Base-by-base conservation (phyloP, 1,140 invertebrate species). In the Brachionus koreanus region DNA sequence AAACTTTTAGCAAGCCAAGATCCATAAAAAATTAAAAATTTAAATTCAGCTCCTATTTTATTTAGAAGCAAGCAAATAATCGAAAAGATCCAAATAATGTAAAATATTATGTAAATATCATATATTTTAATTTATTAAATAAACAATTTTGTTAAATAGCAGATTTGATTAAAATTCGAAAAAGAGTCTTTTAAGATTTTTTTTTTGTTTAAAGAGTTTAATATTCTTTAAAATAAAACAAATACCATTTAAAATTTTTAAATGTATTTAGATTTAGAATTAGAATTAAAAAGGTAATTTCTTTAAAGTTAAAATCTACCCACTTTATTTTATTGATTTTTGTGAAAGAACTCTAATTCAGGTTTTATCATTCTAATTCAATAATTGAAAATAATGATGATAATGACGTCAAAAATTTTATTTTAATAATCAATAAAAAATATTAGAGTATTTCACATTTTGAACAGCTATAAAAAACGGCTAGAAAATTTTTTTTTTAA, bases 51-150 rank as follows among this genome's bases (percentile, higher is more conserved):
- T 35, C 35, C 12, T 75, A 42, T 75, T n/a, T 57, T 19, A 57
- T n/a, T 19, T 52, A 52, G 7, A 7, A 29, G 29, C 29, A 29
- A 29, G 29, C n/a, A 57, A 57, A 19, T 9, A 57, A 57, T 25
- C 49, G 16, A 57, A 57, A 7, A 19, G 49, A 57, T 57, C 5
- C 49, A 75, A 52, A 19, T 75, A 39, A 39, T 46, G 39, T 39
- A 75, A 23, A 75, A 39, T 46, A 39, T 39, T 13, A 75, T 75
- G 72, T 52, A 43, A 39, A 75, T 75, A 75, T 12, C 19, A 13
- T 13, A 43, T 75, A 75, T 57, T 57, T 57, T 67, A 33, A 35
- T 67, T 67, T 33, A 67, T 67, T 37, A 37, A 67, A 67, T 37
- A 67, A 67, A 67, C 35, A 29, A 29, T 67, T 67, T 65, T 23